These are phyloP conservation scores for Acromyrmex heyeri DNA, from an alignment of 1,140 invertebrate genomes.

Conservation along the genomic window DNA sequence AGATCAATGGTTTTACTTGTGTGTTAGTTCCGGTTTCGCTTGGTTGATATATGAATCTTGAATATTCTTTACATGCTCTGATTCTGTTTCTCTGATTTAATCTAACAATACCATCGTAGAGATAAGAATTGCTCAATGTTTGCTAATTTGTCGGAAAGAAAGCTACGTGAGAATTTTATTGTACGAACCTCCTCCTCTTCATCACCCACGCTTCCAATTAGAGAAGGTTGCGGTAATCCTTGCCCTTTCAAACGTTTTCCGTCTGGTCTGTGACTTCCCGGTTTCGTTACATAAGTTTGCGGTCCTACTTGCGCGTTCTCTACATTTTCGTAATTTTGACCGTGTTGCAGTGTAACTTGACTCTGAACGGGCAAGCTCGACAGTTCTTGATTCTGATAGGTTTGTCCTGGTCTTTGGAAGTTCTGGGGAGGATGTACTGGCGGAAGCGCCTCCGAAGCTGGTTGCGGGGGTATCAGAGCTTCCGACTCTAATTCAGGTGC, in stretches of 20 bases:
- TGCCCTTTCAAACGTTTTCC: slow-evolving; percentile 59
- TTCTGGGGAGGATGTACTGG: slow-evolving; percentile 81
- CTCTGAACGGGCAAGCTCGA: slow-evolving; percentile 44
- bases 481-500: slow-evolving; percentile 72
- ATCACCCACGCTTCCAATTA: slow-evolving; percentile 60
- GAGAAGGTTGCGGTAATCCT: slow-evolving; percentile 12
- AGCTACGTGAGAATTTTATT: not conserved
- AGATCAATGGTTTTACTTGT: not conserved
- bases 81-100: slow-evolving; percentile 17
- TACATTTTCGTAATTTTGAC: not conserved
- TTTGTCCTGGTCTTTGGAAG: slow-evolving; percentile 72
- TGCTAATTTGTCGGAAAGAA: slow-evolving; percentile 25
- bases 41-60: not conserved
- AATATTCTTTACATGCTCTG: slow-evolving; percentile 29
- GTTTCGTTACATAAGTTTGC: slow-evolving; percentile 47
- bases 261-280: slow-evolving; percentile 4
- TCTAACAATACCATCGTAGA: slow-evolving; percentile 30
- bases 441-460: slow-evolving; percentile 79
- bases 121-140: slow-evolving; percentile 20
- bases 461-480: slow-evolving; percentile 78
- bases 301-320: slow-evolving; percentile 19
- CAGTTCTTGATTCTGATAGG: slow-evolving; percentile 53
- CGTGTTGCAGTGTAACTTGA: slow-evolving; percentile 53
- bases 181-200: slow-evolving; percentile 78
- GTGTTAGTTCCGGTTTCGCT: slow-evolving; percentile 28